Evolutionary conservation across 92 coral and sea anemone genomes (phyloP).

Genomic region (Pocillopora meandrina): DNA sequence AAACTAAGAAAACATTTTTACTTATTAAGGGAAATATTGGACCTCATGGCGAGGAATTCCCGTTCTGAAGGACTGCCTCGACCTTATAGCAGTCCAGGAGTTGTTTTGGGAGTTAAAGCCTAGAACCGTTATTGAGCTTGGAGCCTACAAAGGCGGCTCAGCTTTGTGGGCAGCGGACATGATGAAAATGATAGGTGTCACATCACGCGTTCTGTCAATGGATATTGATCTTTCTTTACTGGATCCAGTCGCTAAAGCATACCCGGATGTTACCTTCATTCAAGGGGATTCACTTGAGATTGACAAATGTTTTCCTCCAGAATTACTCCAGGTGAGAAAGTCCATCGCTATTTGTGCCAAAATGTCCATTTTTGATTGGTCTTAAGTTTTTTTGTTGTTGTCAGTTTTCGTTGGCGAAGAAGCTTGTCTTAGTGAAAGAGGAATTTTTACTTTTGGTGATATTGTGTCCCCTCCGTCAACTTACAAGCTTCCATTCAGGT

Average conservation of each 20-base stretch:
- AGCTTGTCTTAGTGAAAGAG: too few species aligned
- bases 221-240: constrained; percentile 46
- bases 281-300: constrained; percentile 37
- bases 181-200: constrained; percentile 29
- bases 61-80: constrained; percentile 32
- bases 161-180: constrained; percentile 62
- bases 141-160: constrained; percentile 53
- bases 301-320: constrained; percentile 42
- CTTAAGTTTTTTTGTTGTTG: too few species aligned
- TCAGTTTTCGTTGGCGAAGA: too few species aligned
- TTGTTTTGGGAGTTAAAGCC: constrained; percentile 39
- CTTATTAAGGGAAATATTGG: constrained; percentile 30
- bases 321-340: constrained; percentile 29
- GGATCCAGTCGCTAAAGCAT: constrained; percentile 39
- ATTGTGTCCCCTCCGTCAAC: too few species aligned
- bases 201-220: constrained; percentile 40
- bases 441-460: too few species aligned
- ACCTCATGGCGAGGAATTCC: constrained; percentile 48
- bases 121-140: constrained; percentile 50
- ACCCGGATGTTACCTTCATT: constrained; percentile 44
- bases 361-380: too few species aligned
- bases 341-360: not conserved
- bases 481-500: too few species aligned
- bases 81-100: constrained; percentile 23
- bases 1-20: too few species aligned